phyloP scores from a whole-genome alignment of 2,888 invertebrate species.

The Conistra vaccinii region DNA sequence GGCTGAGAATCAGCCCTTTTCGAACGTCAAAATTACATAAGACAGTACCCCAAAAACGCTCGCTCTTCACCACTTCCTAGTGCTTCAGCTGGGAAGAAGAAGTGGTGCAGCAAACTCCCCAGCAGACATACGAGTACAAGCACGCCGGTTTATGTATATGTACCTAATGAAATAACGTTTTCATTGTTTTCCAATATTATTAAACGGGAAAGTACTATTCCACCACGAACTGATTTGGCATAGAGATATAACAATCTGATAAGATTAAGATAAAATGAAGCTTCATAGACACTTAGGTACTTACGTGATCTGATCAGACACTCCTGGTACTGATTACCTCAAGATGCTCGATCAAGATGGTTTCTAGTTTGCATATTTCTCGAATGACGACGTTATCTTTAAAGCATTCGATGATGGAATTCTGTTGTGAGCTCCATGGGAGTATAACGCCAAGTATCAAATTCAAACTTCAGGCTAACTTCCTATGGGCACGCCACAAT shows the following conservation, averaged over 20 bases:
- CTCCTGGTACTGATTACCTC: constrained; percentile 5
- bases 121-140: too few relatives aligned
- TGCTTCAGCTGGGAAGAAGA: too few relatives aligned
- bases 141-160: too few relatives aligned
- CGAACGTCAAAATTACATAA: too few relatives aligned
- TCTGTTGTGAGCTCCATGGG: not conserved
- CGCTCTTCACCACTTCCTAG: too few relatives aligned
- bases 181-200: not conserved
- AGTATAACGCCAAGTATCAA: not conserved
- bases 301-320: constrained; percentile 16
- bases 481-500: too few relatives aligned
- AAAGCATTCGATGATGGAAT: not conserved
- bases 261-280: not conserved
- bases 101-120: too few relatives aligned
- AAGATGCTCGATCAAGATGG: constrained; percentile 1
- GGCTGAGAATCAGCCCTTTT: too few relatives aligned
- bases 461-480: too few relatives aligned
- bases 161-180: not conserved
- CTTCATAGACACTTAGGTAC: not conserved
- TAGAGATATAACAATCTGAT: not conserved
- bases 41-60: too few relatives aligned
- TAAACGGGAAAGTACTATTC: not conserved
- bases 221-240: not conserved
- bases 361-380: not conserved
- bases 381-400: constrained; percentile 19